These are phyloP conservation scores for Polietes domitor DNA, from an alignment of 2,888 invertebrate genomes.

Conservation along the genomic window DNA sequence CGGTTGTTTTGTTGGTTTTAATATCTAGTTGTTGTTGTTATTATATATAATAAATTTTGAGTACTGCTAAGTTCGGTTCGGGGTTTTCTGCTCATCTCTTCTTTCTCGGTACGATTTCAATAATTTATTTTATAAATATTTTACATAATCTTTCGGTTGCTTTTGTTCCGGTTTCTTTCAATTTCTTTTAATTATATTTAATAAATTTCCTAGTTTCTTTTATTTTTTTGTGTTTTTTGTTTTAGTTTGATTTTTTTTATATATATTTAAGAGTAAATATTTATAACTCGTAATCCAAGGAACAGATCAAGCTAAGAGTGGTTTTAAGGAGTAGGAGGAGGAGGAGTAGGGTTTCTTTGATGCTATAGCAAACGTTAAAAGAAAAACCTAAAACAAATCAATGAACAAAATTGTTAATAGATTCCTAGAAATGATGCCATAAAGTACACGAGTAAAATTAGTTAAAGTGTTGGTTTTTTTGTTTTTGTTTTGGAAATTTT, in stretches of 20 bases:
- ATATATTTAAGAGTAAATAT: constrained; percentile 66
- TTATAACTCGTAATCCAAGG: constrained; percentile 69
- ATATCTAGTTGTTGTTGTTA: constrained; percentile 54
- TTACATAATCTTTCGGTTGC: constrained; percentile 63
- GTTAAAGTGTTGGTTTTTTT: constrained; percentile 24
- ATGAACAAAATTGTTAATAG: not conserved
- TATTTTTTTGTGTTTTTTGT: constrained; percentile 48
- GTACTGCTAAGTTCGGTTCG: constrained; percentile 45
- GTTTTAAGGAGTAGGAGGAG: not conserved
- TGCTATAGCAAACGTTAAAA: not conserved
- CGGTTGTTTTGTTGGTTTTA: constrained; percentile 28
- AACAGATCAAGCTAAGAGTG: constrained; percentile 71
- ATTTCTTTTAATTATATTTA: constrained; percentile 59
- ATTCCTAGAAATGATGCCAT: constrained; percentile 39
- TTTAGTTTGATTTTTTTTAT: constrained; percentile 46
- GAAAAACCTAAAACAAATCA: not conserved
- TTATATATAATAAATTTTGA: constrained; percentile 52
- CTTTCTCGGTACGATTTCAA: constrained; percentile 68
- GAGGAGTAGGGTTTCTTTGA: constrained; percentile 1
- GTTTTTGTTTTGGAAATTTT: constrained; percentile 7
- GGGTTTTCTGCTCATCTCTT: constrained; percentile 34
- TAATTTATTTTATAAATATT: constrained; percentile 65
- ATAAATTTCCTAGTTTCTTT: constrained; percentile 57
- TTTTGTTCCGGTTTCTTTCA: constrained; percentile 61
- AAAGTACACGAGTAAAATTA: constrained; percentile 23